A percentile compares a stretch with the other conserved stretches of the same genome.
Conservation (phyloP, 1,140 invertebrate species). For the Sitodiplosis mosellana region DNA sequence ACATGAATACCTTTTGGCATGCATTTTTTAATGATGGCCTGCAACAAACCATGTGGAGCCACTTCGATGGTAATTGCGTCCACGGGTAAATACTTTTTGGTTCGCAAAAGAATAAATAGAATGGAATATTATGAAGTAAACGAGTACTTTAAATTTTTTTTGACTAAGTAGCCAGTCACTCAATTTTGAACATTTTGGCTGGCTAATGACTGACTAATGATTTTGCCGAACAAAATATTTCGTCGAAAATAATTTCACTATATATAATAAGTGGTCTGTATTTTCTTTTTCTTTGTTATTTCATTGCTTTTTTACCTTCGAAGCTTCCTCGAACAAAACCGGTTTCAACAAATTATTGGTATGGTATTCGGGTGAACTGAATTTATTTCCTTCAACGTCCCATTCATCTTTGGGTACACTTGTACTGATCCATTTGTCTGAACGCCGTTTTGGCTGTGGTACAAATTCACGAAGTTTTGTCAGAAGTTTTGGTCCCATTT, state of each 20-base stretch:
- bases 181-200: too few species aligned
- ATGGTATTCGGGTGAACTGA: slow-evolving; percentile 79
- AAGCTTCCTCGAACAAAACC: slow-evolving; percentile 72
- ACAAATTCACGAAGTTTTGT: slow-evolving; percentile 50
- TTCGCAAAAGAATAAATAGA: too few species aligned
- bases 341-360: slow-evolving; percentile 76
- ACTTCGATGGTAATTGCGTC: slow-evolving; percentile 66
- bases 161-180: too few species aligned
- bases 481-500: slow-evolving; percentile 51
- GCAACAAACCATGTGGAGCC: slow-evolving; percentile 64
- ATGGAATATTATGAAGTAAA: too few species aligned
- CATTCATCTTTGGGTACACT: slow-evolving; percentile 61
- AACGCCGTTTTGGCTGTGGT: slow-evolving; percentile 45
- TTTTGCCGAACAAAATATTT: too few species aligned
- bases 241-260: too few species aligned
- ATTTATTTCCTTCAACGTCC: slow-evolving; percentile 42
- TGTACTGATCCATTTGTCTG: slow-evolving; percentile 67
- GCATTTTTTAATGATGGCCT: slow-evolving; percentile 45
- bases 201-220: too few species aligned
- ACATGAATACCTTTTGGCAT: slow-evolving; percentile 43
- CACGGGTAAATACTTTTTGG: slow-evolving; percentile 57
- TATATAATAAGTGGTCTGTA: too few species aligned
- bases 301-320: too few species aligned
- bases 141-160: too few species aligned
- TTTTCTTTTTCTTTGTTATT: too few species aligned